A percentile compares a stretch with the other conserved stretches of the same genome.
Evolutionary conservation across 2,113 vertebrate genomes (phyloP).

Genomic region (Myodes glareolus): DNA sequence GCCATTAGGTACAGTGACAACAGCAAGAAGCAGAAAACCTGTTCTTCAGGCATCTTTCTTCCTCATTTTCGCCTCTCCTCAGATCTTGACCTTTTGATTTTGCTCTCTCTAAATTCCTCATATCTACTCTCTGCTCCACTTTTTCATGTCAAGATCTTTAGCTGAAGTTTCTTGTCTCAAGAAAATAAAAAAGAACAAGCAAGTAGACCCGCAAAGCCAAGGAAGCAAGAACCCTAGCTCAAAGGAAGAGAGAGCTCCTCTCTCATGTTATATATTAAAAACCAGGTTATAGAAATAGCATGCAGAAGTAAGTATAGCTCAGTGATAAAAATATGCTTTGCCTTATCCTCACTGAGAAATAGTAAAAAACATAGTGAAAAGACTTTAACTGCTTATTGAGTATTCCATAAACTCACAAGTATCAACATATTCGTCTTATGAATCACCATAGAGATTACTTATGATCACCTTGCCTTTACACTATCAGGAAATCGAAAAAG

Average conservation of each 20-base stretch:
- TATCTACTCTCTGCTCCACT: neutral
- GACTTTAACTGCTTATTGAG: neutral
- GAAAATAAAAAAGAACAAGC: neutral
- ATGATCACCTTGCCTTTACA: neutral
- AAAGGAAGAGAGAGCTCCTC: neutral
- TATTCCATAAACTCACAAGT: conserved; percentile 6
- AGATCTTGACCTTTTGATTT: conserved; percentile 28
- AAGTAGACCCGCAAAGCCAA: neutral
- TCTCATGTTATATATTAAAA: conserved; percentile 8
- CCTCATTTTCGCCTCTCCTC: neutral
- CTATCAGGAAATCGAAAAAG: neutral
- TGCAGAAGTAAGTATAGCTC: neutral
- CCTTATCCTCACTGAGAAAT: neutral
- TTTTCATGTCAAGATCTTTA: neutral
- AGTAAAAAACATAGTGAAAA: neutral
- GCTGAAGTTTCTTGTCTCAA: conserved; percentile 7
- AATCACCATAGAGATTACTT: neutral
- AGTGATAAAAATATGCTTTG: neutral
- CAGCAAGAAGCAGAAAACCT: neutral
- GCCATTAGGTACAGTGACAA: neutral
- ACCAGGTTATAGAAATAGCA: neutral
- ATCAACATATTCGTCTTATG: neutral
- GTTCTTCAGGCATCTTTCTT: neutral
- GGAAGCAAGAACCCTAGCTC: neutral
- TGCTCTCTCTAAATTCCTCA: conserved; percentile 4